Percentiles rank a stretch among this genome's conserved stretches.
Conservation (phyloP, 2,113 vertebrate species). For the Protobothrops mucrosquamatus region DNA sequence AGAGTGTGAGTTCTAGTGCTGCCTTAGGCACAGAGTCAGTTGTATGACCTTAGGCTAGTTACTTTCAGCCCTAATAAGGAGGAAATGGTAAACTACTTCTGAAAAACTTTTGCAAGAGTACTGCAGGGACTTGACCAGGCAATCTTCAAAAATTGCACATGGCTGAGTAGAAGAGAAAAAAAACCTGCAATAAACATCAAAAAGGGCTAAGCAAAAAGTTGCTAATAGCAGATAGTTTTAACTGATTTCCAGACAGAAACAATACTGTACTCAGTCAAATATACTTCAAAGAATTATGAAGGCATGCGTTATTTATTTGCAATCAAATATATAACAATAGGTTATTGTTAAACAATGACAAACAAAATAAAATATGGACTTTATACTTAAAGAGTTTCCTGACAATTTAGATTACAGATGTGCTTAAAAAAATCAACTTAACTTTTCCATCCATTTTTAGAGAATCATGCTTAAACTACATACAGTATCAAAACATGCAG, state of each 20-base stretch:
- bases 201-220: background rate
- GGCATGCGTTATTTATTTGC: slow-evolving; percentile 71
- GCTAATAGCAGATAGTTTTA: slow-evolving; percentile 24
- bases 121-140: background rate
- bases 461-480: slow-evolving; percentile 69
- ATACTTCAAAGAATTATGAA: slow-evolving; percentile 47
- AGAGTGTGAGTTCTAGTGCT: background rate
- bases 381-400: slow-evolving; percentile 40
- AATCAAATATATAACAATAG: slow-evolving; percentile 52
- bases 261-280: slow-evolving; percentile 53
- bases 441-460: slow-evolving; percentile 58
- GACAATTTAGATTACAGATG: slow-evolving; percentile 42
- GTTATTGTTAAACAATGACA: slow-evolving; percentile 63
- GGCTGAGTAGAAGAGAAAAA: background rate
- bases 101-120: background rate
- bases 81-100: background rate
- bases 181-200: background rate
- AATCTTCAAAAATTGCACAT: background rate
- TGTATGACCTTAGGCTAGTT: background rate
- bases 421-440: slow-evolving; percentile 44
- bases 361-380: slow-evolving; percentile 57
- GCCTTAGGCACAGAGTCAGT: background rate
- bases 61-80: background rate
- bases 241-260: slow-evolving; percentile 70
- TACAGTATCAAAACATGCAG: slow-evolving; percentile 70